Evolutionary conservation across 2,113 vertebrate species (phyloP).

Genomic region (Siniperca chuatsi): DNA sequence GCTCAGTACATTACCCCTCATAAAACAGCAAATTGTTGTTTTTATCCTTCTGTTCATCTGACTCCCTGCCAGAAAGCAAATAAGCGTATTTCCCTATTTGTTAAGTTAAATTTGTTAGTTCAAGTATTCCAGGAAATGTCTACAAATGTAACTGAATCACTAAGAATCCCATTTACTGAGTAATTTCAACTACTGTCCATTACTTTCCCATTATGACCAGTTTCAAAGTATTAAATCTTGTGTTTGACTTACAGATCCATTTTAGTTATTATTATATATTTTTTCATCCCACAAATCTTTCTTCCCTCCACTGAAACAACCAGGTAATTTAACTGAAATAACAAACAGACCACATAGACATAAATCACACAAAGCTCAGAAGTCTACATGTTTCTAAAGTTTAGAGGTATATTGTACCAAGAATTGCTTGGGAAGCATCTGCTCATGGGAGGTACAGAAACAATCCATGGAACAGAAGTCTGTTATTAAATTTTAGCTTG

Average conservation of each 20-base stretch:
- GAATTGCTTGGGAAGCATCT: background rate
- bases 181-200: background rate
- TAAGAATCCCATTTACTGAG: background rate
- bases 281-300: background rate
- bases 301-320: background rate
- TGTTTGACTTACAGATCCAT: background rate
- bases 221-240: background rate
- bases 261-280: too few relatives aligned
- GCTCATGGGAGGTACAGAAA: background rate
- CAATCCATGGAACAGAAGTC: background rate
- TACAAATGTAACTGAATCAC: background rate
- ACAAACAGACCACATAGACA: background rate
- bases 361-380: background rate
- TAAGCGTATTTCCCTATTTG: background rate
- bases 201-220: background rate
- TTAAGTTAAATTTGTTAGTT: background rate
- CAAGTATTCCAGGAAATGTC: background rate
- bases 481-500: conserved; percentile 18
- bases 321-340: background rate
- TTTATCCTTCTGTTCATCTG: background rate
- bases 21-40: background rate
- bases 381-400: background rate
- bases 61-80: background rate
- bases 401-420: background rate
- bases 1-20: background rate